Percentiles rank a stretch among this genome's conserved stretches.
Conservation (phyloP, 2,888 invertebrate genomes). For the Rhagophthalmus giganteus region DNA sequence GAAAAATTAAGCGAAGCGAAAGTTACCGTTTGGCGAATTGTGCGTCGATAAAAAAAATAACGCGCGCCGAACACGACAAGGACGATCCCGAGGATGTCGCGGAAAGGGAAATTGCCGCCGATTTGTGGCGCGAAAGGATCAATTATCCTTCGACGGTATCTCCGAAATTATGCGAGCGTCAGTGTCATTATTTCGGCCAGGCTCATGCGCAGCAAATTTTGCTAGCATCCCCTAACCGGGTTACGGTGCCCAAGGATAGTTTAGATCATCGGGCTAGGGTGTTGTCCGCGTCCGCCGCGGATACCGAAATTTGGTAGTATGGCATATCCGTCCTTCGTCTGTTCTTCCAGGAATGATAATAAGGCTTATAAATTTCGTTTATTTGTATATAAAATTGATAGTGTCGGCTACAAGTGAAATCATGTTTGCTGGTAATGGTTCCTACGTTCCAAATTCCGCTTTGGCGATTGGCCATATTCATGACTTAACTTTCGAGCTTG, state of each 20-base stretch:
- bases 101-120: slow-evolving; percentile 64
- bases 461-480: slow-evolving; percentile 52
- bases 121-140: slow-evolving; percentile 68
- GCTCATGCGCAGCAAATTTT: slow-evolving; percentile 54
- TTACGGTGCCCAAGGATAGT: slow-evolving; percentile 65
- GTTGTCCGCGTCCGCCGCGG: slow-evolving; percentile 64
- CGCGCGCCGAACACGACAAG: slow-evolving; percentile 62
- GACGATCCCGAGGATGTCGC: slow-evolving; percentile 57
- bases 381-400: slow-evolving; percentile 4
- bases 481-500: slow-evolving; percentile 36
- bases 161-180: slow-evolving; percentile 58
- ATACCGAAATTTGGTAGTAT: slow-evolving; percentile 76
- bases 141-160: slow-evolving; percentile 71
- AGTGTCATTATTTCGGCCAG: slow-evolving; percentile 48
- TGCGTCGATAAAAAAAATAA: slow-evolving; percentile 59
- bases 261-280: slow-evolving; percentile 67
- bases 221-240: slow-evolving; percentile 62
- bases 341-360: too few relatives aligned
- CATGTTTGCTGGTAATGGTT: slow-evolving; percentile 46
- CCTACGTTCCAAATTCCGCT: slow-evolving; percentile 32
- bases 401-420: slow-evolving; percentile 13
- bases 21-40: slow-evolving; percentile 83
- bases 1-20: slow-evolving; percentile 76
- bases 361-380: too few relatives aligned
- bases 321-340: slow-evolving; percentile 11